Base-by-base conservation (phyloP, 2,113 vertebrate genomes). In the Phylloscopus whistleri region DNA sequence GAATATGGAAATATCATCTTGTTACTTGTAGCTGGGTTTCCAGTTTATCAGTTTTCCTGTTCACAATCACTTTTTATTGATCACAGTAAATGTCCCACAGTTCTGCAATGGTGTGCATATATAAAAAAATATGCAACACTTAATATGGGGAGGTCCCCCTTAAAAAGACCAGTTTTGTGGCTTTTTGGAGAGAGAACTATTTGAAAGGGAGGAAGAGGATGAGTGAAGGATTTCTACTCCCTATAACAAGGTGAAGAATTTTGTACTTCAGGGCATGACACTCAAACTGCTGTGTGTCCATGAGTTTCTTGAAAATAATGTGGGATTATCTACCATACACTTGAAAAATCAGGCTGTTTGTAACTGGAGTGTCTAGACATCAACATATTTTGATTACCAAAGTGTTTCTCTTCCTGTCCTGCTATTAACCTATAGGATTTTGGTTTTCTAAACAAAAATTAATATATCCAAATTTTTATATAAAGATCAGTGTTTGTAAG, bases 91-190 rank as follows among this genome's bases (percentile, higher is more conserved):
- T 67, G 37, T 3, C 60, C 28, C 83, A 5, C 7, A 46, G 48
- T 43, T 79, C 28, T 88, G 21, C 20, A 51, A 6, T 39, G 3
- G 16, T 35, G n/a, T 46, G 10, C 15, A 7, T 7, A 11, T 19
- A 9, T 18, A 24, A 30, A 56, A 56, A 60, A 19, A 35, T 1
- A 20, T 0, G 1, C 44, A 51, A 55, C 24, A 27, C 20, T 39
- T 60, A 51, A 59, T 30, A 56, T 24, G 5, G 15, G 0, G 0
- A 6, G 1, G 11, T 18, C 10, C 4, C 11, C 10, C 6, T 5
- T 20, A 7, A 35, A 84, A 69, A 81, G 30, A 39, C 0, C 0
- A 27, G 3, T 9, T 73, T 68, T 59, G 5, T 84, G 39, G 19
- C 10, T 64, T 90, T 90, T 80, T 89, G 49, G 17, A 33, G 7